Base-by-base conservation (phyloP, 2,113 vertebrate genomes). In the Cynoglossus semilaevis region DNA sequence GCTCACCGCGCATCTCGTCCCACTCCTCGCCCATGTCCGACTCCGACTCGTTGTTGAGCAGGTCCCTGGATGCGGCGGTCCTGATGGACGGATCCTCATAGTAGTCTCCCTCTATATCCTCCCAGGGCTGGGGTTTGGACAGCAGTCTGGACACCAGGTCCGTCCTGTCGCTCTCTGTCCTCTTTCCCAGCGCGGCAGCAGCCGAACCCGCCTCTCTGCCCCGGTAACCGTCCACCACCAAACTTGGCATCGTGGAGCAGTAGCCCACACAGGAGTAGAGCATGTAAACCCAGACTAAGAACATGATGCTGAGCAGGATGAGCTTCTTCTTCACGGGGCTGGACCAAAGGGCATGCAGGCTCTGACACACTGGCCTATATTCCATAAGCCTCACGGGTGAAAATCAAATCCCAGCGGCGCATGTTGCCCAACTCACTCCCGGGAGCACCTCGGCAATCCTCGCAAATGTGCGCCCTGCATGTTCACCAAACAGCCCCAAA, bases 191-290 rank as follows among this genome's bases (percentile, higher is more conserved):
- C 58, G 63, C 77, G 14, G 80, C 42, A 1, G 53, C 74, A 2
- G 73, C 71, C 63, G 80, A 43, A 1, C 56, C 74, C 1, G 73
- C 71, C 63, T 90, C 88, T 75, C 50, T 83, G 60, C 62, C 81
- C 74, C 86, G 86, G 69, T 81, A 66, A 67, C 56, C 66, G 57
- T 91, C 91, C 78, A 84, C 85, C 69, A 89, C 76, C 81, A 91
- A 48, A 64, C 91, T 90, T 0, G 92, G 91, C 79, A 92, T 74
- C 1, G 91, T 88, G 79, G 93, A 84, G 87, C 94, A 96, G 59
- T 93, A 93, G 62, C 94, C 92, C 85, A 92, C 92, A 91, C 95
- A 98, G 18, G 95, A 96, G 85, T 94, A 96, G 37, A 98, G 87
- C 93, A 95, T 90, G 48, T 94, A 98, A 6, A 95, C 90, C 95